phyloP scores from a whole-genome alignment of 1,140 invertebrate species.

The Carposina sasakii region DNA sequence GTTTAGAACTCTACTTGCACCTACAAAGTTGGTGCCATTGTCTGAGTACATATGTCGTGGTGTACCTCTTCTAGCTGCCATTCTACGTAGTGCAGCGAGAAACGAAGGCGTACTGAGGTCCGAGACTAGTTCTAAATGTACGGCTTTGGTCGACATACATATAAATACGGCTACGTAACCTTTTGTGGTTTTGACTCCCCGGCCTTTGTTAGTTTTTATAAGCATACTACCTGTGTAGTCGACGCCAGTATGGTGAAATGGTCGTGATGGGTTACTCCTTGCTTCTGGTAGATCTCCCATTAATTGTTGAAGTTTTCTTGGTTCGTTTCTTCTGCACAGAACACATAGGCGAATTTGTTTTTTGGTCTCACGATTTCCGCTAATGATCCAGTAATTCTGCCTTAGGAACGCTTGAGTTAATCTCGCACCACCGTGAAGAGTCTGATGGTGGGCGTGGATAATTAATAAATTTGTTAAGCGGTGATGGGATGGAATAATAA shows the following conservation, averaged over 20 bases:
- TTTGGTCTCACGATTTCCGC: constrained; percentile 12
- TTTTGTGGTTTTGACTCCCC: constrained; percentile 30
- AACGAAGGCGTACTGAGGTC: constrained; percentile 46
- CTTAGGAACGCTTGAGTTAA: constrained; percentile 22
- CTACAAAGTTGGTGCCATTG: not conserved
- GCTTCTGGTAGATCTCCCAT: constrained; percentile 35
- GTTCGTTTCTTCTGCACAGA: constrained; percentile 16
- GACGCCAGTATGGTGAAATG: constrained; percentile 32
- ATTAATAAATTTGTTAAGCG: constrained; percentile 24
- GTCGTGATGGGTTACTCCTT: constrained; percentile 6
- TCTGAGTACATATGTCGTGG: not conserved
- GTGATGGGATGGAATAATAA: constrained; percentile 17
- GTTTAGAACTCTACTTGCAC: not conserved
- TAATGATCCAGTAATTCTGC: constrained; percentile 32
- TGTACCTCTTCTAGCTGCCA: constrained; percentile 19
- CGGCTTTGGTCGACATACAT: constrained; percentile 44
- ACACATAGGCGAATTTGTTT: constrained; percentile 15
- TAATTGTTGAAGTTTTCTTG: constrained; percentile 16
- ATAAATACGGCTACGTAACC: constrained; percentile 51
- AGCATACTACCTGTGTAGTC: constrained; percentile 40
- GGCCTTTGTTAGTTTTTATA: constrained; percentile 22
- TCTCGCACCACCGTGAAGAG: constrained; percentile 29
- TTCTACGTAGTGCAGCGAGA: constrained; percentile 44
- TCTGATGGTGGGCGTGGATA: constrained; percentile 14
- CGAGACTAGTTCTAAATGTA: constrained; percentile 58